Evolutionary conservation across 2,113 vertebrate genomes (phyloP), one percentile per base, ranked within the genome.

Genomic region (Notothenia rossii): DNA sequence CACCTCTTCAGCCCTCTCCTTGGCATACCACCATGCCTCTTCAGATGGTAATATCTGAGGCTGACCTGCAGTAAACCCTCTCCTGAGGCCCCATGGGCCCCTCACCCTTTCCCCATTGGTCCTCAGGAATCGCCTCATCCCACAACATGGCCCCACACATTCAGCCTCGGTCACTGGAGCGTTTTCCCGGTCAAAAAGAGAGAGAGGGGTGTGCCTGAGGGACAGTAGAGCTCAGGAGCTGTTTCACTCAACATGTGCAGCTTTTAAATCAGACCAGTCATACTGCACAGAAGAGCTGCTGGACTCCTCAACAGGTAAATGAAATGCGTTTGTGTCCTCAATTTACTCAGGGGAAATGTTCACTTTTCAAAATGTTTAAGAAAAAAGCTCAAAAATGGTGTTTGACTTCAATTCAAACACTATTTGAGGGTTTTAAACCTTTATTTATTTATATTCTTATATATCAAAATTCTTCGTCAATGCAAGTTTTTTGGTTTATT

Each of bases 121-220:
- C 59, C 72, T 67, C 83, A 62, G 50, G 33, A 81, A 96, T 97
- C 96, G 95, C 96, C 96, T 96, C 96, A 97, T 94, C 89, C 86
- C 82, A 86, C 89, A 94, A 91, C 94, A 78, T 58, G 90, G 89
- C 92, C 92, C 90, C 88, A 88, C 70, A 69, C 86, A 81, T 79
- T 90, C 84, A 80, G 76, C 86, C 76, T 80, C 58, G 60, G 82
- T 84, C 77, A 82, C 79, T 86, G 83, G 87, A 70, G 67, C 81
- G 22, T 71, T 88, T 89, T 86, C 84, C 83, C 79, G 74, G 90
- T 89, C 82, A 86, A 87, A 89, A 78, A 77, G 59, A 75, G 66
- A 75, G 68, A 84, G 55, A 80, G 82, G 85, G 78, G 85, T 74
- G 89, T 88, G 81, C 82, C 79, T 75, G 75, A 78, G 17, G 14